Evolutionary conservation across 2,113 vertebrate species (phyloP).

Genomic region (Cheilinus undulatus): DNA sequence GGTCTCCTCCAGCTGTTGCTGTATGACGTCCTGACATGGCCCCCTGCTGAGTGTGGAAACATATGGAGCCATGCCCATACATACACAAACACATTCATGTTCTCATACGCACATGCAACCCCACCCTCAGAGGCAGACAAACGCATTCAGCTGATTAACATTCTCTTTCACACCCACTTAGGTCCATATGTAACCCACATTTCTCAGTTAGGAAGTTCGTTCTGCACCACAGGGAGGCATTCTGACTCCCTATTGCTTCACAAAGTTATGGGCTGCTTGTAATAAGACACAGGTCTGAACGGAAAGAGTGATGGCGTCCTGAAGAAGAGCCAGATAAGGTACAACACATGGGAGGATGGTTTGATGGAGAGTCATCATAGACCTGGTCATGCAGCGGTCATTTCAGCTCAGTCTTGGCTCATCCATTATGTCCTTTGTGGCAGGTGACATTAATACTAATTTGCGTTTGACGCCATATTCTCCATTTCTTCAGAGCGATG

Average conservation of each 20-base stretch:
- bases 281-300: slow-evolving; percentile 44
- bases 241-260: slow-evolving; percentile 37
- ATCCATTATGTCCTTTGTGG: too few species aligned
- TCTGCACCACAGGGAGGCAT: slow-evolving; percentile 10
- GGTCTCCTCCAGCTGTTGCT: slow-evolving; percentile 54
- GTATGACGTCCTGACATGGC: slow-evolving; percentile 49
- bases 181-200: slow-evolving; percentile 56
- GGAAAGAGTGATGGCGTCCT: slow-evolving; percentile 20
- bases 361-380: not conserved
- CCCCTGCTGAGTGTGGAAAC: slow-evolving; percentile 46
- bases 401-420: slow-evolving; percentile 24
- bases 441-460: too few species aligned
- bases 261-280: slow-evolving; percentile 37
- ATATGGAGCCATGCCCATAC: slow-evolving; percentile 40
- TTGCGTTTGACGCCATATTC: too few species aligned
- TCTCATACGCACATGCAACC: not conserved
- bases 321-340: slow-evolving; percentile 21
- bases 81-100: slow-evolving; percentile 1
- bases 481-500: too few species aligned
- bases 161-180: slow-evolving; percentile 67
- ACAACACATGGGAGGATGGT: slow-evolving; percentile 19
- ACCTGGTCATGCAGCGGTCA: not conserved
- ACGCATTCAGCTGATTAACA: slow-evolving; percentile 60
- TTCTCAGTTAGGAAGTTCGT: slow-evolving; percentile 32
- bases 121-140: slow-evolving; percentile 39